A percentile compares a stretch with the other conserved stretches of the same genome.
phyloP scores from a whole-genome alignment of 2,888 invertebrate genomes.

The Luperina testacea region DNA sequence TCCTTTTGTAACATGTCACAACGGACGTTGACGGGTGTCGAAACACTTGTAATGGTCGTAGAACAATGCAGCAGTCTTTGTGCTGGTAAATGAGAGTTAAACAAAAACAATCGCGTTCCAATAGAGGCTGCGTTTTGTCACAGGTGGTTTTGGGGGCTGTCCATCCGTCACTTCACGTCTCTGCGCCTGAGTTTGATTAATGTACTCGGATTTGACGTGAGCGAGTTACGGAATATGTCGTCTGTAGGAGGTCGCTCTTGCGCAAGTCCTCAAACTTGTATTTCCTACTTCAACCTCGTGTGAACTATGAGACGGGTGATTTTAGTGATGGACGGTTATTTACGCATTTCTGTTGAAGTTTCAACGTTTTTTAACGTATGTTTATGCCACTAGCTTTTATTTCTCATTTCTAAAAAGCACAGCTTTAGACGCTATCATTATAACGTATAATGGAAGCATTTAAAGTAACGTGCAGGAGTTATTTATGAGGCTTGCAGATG shows the following conservation, averaged over 20 bases:
- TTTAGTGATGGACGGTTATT: conserved; percentile 32
- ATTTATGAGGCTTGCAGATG: conserved; percentile 63
- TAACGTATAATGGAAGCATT: conserved; percentile 45
- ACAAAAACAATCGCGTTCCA: conserved; percentile 83
- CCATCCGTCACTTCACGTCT: conserved; percentile 77
- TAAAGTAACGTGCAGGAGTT: conserved; percentile 47
- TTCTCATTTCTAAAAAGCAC: conserved; percentile 22
- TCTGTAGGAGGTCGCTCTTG: conserved; percentile 68
- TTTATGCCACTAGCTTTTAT: conserved; percentile 34
- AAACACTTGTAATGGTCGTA: conserved; percentile 82
- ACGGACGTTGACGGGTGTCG: conserved; percentile 84
- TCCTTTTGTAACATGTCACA: conserved; percentile 82
- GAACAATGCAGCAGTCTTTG: conserved; percentile 82
- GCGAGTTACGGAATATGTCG: conserved; percentile 72
- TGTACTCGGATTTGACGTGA: conserved; percentile 75
- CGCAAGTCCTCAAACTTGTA: conserved; percentile 51
- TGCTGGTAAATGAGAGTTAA: conserved; percentile 78
- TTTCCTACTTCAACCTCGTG: conserved; percentile 40
- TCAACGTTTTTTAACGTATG: conserved; percentile 27
- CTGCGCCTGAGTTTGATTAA: conserved; percentile 79
- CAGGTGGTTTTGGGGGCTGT: conserved; percentile 82
- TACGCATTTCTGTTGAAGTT: conserved; percentile 33
- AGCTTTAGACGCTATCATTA: conserved; percentile 35
- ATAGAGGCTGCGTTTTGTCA: conserved; percentile 82
- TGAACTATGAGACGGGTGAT: conserved; percentile 48